phyloP scores from a whole-genome alignment of 2,888 invertebrate genomes.

The Drosophila ezoana region DNA sequence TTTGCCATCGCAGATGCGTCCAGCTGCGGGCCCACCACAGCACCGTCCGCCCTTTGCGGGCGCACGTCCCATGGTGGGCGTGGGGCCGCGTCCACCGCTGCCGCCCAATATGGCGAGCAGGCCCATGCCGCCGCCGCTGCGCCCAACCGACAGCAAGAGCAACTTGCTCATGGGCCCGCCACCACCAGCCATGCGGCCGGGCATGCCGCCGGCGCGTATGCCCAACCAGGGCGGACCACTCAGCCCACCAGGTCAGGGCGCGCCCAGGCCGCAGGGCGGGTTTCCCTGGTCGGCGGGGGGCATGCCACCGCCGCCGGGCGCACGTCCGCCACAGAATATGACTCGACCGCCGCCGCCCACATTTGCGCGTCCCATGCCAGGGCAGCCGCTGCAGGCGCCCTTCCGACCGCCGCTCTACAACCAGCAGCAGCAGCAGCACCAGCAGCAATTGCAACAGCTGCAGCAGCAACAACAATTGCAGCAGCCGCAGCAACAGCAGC shows the following conservation, averaged over 20 bases:
- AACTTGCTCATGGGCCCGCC: constrained; percentile 82
- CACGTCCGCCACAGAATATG: constrained; percentile 67
- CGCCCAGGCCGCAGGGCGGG: constrained; percentile 77
- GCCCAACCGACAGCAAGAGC: constrained; percentile 85
- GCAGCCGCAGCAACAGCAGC: constrained; percentile 61
- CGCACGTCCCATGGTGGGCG: constrained; percentile 71
- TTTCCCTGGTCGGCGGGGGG: constrained; percentile 75
- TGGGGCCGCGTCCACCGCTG: constrained; percentile 80
- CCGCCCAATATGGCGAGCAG: constrained; percentile 73
- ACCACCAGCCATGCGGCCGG: constrained; percentile 68
- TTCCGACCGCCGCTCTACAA: constrained; percentile 75
- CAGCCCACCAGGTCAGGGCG: constrained; percentile 82
- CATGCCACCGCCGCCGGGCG: constrained; percentile 54
- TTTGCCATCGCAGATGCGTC: constrained; percentile 81
- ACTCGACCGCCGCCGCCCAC: constrained; percentile 69
- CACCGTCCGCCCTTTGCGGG: constrained; percentile 79
- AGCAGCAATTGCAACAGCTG: constrained; percentile 63
- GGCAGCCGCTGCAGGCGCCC: constrained; percentile 75
- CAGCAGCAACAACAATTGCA: constrained; percentile 62
- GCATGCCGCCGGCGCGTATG: constrained; percentile 65
- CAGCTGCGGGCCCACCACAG: constrained; percentile 71
- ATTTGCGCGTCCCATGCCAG: constrained; percentile 72
- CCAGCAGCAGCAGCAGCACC: constrained; percentile 64
- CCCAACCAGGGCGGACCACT: constrained; percentile 70
- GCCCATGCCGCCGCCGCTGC: constrained; percentile 82